Conservation (phyloP, 2,113 vertebrate species). For the Columbina picui region DNA sequence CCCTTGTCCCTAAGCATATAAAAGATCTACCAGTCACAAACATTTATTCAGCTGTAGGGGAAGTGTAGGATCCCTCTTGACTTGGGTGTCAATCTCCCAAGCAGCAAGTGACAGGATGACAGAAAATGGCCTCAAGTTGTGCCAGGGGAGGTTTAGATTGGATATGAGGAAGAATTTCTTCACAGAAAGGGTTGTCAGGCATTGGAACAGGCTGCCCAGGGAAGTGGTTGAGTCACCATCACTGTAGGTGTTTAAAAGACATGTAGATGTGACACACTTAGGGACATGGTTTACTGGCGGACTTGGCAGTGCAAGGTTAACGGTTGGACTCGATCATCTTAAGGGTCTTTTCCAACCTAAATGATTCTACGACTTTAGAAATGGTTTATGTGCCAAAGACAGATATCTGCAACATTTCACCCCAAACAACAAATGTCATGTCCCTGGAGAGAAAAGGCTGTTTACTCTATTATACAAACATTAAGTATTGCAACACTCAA, state of each 20-base stretch:
- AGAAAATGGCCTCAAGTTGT: background rate
- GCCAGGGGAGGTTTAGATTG: background rate
- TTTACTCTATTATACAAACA: background rate
- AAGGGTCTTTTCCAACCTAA: background rate
- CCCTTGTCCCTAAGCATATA: background rate
- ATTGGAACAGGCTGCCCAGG: background rate
- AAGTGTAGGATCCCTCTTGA: accelerated
- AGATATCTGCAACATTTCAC: background rate
- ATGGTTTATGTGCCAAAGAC: background rate
- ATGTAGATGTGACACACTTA: accelerated
- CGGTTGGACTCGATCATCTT: background rate
- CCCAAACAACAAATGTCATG: background rate
- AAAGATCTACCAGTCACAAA: background rate
- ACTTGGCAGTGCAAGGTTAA: background rate
- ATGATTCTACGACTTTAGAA: background rate
- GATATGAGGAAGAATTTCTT: background rate
- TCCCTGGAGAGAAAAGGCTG: background rate
- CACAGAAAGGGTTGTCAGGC: background rate
- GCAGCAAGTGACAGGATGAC: background rate
- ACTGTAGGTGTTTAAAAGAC: background rate
- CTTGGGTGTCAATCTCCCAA: background rate
- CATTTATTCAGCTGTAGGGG: background rate
- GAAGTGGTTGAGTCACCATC: too few species aligned
- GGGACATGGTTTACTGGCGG: background rate
- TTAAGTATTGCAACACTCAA: background rate